A percentile compares a stretch with the other conserved stretches of the same genome.
Evolutionary conservation across 1,140 invertebrate genomes (phyloP).

Genomic region (Drosophila insularis): DNA sequence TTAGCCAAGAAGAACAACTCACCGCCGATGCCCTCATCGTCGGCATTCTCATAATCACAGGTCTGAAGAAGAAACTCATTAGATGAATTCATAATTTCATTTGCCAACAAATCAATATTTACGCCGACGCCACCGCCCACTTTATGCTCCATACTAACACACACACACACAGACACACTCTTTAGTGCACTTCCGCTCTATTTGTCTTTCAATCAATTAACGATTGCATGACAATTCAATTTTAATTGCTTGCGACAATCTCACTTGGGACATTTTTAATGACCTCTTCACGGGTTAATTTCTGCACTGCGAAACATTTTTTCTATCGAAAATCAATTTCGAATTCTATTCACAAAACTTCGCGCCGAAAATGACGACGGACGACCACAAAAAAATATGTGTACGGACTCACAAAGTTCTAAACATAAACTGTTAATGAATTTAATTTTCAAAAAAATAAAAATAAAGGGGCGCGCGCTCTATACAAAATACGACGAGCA

Average conservation of each 20-base stretch:
- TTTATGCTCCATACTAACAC: constrained; percentile 22
- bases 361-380: constrained; percentile 6
- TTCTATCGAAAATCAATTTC: constrained; percentile 7
- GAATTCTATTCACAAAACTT: constrained; percentile 13
- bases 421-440: constrained; percentile 75
- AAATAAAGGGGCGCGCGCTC: constrained; percentile 34
- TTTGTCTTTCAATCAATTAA: constrained; percentile 43
- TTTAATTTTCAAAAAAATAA: constrained; percentile 58
- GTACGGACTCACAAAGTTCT: constrained; percentile 49
- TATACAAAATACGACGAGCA: constrained; percentile 22
- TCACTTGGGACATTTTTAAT: constrained; percentile 49
- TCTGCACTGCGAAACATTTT: constrained; percentile 14
- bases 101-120: constrained; percentile 8
- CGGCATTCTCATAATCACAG: constrained; percentile 45
- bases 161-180: neutral
- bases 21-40: constrained; percentile 73
- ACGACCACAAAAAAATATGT: constrained; percentile 20
- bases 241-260: constrained; percentile 39
- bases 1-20: constrained; percentile 26
- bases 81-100: constrained; percentile 20
- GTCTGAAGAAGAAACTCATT: constrained; percentile 23
- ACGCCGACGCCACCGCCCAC: constrained; percentile 2
- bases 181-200: constrained; percentile 48
- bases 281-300: constrained; percentile 21
- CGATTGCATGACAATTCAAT: constrained; percentile 39